Conservation (phyloP, 2,888 invertebrate species). For the Dryadula phaetusa region DNA sequence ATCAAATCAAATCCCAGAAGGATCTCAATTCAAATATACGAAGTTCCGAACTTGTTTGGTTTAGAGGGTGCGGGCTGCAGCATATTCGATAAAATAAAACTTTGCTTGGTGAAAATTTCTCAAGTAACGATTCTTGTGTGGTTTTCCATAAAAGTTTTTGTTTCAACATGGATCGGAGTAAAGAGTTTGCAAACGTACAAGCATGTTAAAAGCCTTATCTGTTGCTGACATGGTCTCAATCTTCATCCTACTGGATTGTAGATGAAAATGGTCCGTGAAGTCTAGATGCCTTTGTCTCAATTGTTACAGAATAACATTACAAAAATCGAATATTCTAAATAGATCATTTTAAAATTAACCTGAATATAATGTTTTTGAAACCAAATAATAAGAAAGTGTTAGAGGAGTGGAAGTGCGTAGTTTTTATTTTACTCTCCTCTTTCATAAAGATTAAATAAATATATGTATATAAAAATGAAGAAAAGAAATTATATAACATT, state of each 20-base stretch:
- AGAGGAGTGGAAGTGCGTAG: too few species aligned
- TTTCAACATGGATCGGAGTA: slow-evolving; percentile 58
- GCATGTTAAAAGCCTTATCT: slow-evolving; percentile 47
- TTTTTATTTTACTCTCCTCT: too few species aligned
- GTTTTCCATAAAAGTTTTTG: slow-evolving; percentile 80
- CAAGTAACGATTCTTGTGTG: slow-evolving; percentile 69
- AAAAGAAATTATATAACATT: not conserved
- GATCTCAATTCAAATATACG: slow-evolving; percentile 65
- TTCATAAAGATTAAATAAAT: not conserved
- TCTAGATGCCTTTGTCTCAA: not conserved
- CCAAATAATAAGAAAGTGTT: too few species aligned
- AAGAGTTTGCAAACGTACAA: slow-evolving; percentile 47
- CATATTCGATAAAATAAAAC: slow-evolving; percentile 75
- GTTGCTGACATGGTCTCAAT: slow-evolving; percentile 23
- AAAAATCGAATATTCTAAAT: not conserved
- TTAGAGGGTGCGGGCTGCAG: slow-evolving; percentile 58
- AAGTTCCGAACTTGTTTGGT: slow-evolving; percentile 70
- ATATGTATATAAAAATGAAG: not conserved
- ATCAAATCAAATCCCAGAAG: slow-evolving; percentile 71
- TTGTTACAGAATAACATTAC: not conserved
- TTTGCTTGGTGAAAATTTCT: slow-evolving; percentile 63
- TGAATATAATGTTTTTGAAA: not conserved
- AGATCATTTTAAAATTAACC: not conserved
- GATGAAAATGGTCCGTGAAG: slow-evolving; percentile 16
- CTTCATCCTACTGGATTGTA: slow-evolving; percentile 21